Evolutionary conservation across 2,888 invertebrate genomes (phyloP).

Genomic region (Punctoribates punctum): DNA sequence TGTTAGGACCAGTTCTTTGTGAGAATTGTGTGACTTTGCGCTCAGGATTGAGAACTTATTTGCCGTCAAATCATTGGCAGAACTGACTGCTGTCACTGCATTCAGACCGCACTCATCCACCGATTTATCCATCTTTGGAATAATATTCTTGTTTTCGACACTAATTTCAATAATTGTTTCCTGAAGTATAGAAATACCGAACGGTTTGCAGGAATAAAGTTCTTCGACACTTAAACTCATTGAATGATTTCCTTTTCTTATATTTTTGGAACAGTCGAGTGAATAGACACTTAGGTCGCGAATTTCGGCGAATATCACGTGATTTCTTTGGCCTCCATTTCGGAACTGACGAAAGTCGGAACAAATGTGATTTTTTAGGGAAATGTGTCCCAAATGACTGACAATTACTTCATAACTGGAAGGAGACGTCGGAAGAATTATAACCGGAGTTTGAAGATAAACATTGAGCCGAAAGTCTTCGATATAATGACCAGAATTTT

Average conservation of each 20-base stretch:
- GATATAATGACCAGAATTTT: conserved; percentile 18
- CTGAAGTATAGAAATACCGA: conserved; percentile 76
- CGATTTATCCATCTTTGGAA: neutral
- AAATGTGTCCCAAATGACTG: conserved; percentile 86
- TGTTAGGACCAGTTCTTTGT: conserved; percentile 40
- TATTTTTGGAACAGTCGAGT: conserved; percentile 60
- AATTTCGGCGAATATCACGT: conserved; percentile 62
- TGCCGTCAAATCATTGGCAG: conserved; percentile 9
- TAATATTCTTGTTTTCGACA: conserved; percentile 57
- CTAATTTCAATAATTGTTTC: conserved; percentile 76
- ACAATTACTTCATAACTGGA: conserved; percentile 78
- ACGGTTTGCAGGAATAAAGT: conserved; percentile 69
- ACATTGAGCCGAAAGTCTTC: conserved; percentile 60
- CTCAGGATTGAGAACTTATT: neutral
- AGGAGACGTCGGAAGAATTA: conserved; percentile 75
- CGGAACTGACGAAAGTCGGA: conserved; percentile 12
- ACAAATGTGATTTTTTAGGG: conserved; percentile 52
- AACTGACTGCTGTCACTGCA: conserved; percentile 7
- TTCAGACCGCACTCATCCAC: conserved; percentile 29
- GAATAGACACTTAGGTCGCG: conserved; percentile 84
- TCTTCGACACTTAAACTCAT: conserved; percentile 62
- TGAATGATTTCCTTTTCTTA: conserved; percentile 20
- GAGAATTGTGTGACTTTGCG: neutral
- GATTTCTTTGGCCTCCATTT: conserved; percentile 25
- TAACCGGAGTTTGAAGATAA: conserved; percentile 82